These are phyloP conservation scores for Fistularia commersonii DNA, from an alignment of 2,797 vertebrate genomes.

Conservation along the genomic window DNA sequence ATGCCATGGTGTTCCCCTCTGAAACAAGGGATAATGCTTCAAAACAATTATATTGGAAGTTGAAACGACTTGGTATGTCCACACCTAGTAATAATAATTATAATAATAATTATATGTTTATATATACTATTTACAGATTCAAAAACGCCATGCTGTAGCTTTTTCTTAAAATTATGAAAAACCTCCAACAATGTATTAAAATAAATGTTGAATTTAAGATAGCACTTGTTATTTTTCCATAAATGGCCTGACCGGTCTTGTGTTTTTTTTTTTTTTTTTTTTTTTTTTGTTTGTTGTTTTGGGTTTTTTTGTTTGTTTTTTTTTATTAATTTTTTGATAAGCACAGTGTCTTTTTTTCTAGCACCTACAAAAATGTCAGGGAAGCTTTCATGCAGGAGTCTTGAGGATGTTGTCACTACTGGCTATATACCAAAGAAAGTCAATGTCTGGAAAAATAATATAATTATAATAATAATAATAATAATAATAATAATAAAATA, in stretches of 20 bases:
- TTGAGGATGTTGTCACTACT: slow-evolving; percentile 90
- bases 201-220: slow-evolving; percentile 98
- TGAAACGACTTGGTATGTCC: slow-evolving; percentile 91
- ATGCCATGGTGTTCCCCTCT: slow-evolving; percentile 87
- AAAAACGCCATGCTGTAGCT: slow-evolving; percentile 96
- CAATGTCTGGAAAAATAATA: slow-evolving; percentile 81
- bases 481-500: slow-evolving; percentile 62
- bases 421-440: slow-evolving; percentile 85
- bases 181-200: slow-evolving; percentile 99
- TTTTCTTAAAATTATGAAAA: slow-evolving; percentile 93
- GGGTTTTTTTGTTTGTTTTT: too few species aligned
- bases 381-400: slow-evolving; percentile 94
- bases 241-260: slow-evolving; percentile 80
- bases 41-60: slow-evolving; percentile 79
- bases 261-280: slow-evolving; percentile 35
- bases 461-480: slow-evolving; percentile 2
- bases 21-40: slow-evolving; percentile 94
- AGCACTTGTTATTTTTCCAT: slow-evolving; percentile 93
- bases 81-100: slow-evolving; percentile 93
- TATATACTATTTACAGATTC: slow-evolving; percentile 99
- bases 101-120: slow-evolving; percentile 85
- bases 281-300: too few species aligned
- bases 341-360: slow-evolving; percentile 92
- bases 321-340: slow-evolving; percentile 72
- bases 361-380: slow-evolving; percentile 88